Evolutionary conservation across 2,113 vertebrate species (phyloP).

Genomic region (Ceuthmochares aereus): DNA sequence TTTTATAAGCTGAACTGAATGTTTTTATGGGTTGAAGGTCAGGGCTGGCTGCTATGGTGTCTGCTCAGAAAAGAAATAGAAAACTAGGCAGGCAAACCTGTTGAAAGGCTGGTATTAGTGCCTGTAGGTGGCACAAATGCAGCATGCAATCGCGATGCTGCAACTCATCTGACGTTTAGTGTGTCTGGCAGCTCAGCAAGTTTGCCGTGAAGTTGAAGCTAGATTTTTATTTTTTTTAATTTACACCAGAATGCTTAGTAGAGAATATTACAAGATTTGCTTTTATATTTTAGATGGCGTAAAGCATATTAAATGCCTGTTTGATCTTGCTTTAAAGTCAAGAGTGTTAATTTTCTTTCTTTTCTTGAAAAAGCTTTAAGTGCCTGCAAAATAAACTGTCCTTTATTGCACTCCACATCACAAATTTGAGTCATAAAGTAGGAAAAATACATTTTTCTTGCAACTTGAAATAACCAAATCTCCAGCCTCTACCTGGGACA

Average conservation of each 20-base stretch:
- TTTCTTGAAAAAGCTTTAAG: background rate
- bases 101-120: background rate
- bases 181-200: background rate
- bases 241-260: background rate
- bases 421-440: background rate
- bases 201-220: background rate
- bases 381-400: background rate
- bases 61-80: background rate
- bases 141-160: background rate
- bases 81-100: background rate
- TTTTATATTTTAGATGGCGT: background rate
- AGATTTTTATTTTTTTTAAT: background rate
- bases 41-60: background rate
- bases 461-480: background rate
- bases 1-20: background rate
- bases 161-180: rapidly evolving
- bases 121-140: conserved; percentile 64
- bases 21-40: background rate
- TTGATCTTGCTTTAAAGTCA: background rate
- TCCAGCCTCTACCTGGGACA: background rate
- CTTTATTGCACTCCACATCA: background rate
- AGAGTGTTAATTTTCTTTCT: background rate
- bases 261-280: background rate
- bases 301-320: background rate
- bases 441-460: background rate